phyloP scores from a whole-genome alignment of 2,797 vertebrate genomes.

The Premnoplex brunnescens region DNA sequence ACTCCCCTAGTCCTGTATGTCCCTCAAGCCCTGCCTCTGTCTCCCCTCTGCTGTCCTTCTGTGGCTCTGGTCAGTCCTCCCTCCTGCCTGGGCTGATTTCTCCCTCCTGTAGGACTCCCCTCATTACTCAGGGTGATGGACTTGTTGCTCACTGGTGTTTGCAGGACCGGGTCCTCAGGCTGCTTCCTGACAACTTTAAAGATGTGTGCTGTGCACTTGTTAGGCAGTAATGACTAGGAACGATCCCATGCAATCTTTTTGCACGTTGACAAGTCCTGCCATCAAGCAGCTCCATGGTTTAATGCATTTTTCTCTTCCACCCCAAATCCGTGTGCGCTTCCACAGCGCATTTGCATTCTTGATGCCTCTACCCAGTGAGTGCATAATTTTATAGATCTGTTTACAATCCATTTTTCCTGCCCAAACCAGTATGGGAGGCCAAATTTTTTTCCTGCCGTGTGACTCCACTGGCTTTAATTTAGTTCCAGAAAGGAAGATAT shows the following conservation, averaged over 20 bases:
- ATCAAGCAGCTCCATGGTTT: not conserved
- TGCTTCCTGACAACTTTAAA: not conserved
- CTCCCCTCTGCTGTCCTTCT: not conserved
- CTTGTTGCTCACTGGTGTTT: not conserved
- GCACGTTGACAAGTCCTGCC: not conserved
- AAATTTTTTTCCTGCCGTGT: not conserved
- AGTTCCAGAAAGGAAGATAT: slow-evolving; percentile 22
- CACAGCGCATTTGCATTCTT: slow-evolving; percentile 39
- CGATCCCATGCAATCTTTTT: not conserved
- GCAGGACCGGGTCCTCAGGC: not conserved
- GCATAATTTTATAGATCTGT: slow-evolving; percentile 29
- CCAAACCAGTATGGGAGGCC: slow-evolving; percentile 22
- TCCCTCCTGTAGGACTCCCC: not conserved
- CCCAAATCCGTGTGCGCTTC: not conserved
- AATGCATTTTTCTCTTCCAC: not conserved
- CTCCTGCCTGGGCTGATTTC: not conserved
- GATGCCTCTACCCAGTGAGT: not conserved
- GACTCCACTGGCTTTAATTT: slow-evolving; percentile 28
- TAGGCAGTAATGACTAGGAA: not conserved
- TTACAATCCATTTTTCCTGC: slow-evolving; percentile 50
- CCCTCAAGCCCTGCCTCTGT: not conserved
- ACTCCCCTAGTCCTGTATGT: not conserved
- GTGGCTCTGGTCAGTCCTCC: not conserved
- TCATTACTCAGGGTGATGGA: not conserved
- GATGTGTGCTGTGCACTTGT: not conserved